A percentile compares a stretch with the other conserved stretches of the same genome.
Evolutionary conservation across 2,797 vertebrate genomes (phyloP).

Genomic region (Falco peregrinus): DNA sequence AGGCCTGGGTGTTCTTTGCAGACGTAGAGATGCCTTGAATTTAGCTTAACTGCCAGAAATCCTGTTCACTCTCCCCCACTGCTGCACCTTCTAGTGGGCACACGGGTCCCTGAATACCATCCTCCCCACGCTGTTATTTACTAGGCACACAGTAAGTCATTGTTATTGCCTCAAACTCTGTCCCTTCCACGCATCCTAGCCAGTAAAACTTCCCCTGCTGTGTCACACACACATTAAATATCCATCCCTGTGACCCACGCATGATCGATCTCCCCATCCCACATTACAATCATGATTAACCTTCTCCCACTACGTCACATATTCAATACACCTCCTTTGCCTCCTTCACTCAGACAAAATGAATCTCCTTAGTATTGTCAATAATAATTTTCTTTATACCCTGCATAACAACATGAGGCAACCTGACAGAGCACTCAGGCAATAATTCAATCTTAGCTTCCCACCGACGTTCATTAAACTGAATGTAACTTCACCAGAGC

Average conservation of each 20-base stretch:
- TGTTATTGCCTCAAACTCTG: neutral
- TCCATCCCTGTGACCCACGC: slow-evolving; percentile 26
- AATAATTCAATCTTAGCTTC: slow-evolving; percentile 71
- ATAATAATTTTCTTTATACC: slow-evolving; percentile 71
- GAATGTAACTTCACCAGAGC: slow-evolving; percentile 63
- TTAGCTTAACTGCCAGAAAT: neutral
- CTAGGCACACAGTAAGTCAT: neutral
- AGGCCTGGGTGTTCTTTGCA: neutral
- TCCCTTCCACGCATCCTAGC: neutral
- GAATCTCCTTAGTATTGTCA: slow-evolving; percentile 66
- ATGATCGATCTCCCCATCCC: slow-evolving; percentile 44
- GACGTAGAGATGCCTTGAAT: neutral
- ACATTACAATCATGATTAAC: slow-evolving; percentile 61
- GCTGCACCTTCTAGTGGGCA: neutral
- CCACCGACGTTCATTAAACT: slow-evolving; percentile 56
- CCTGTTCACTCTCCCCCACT: neutral
- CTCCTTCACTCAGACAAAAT: slow-evolving; percentile 59
- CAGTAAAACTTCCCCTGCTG: neutral
- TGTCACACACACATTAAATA: slow-evolving; percentile 33
- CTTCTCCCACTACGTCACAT: slow-evolving; percentile 51
- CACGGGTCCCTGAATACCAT: neutral
- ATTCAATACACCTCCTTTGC: slow-evolving; percentile 60
- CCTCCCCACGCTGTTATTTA: neutral
- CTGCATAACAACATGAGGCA: slow-evolving; percentile 55
- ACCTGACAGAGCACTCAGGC: slow-evolving; percentile 51